phyloP scores from a whole-genome alignment of 2,797 vertebrate species.

The Otolemur crassicaudatus region DNA sequence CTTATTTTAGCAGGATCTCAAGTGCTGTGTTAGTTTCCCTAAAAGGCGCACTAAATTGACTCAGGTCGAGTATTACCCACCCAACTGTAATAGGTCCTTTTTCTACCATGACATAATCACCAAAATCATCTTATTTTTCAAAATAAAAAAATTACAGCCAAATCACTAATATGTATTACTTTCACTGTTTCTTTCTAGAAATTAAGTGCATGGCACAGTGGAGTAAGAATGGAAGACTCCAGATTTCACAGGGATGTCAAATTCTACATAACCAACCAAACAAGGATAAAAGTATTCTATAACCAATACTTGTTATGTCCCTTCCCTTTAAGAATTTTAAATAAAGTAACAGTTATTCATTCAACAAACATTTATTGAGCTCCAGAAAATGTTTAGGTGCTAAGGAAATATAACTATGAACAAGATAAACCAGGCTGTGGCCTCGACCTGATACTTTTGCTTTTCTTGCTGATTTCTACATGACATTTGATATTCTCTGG shows the following conservation, averaged over 20 bases:
- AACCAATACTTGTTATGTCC: constrained; percentile 86
- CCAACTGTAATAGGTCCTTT: not conserved
- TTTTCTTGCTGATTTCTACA: constrained; percentile 88
- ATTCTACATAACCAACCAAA: constrained; percentile 30
- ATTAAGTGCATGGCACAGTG: not conserved
- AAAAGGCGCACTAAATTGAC: not conserved
- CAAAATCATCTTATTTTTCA: constrained; percentile 9
- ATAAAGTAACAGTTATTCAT: constrained; percentile 89
- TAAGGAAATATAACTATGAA: constrained; percentile 62
- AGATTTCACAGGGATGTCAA: constrained; percentile 51
- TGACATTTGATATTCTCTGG: constrained; percentile 6
- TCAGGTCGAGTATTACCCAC: not conserved
- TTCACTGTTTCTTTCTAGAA: constrained; percentile 39
- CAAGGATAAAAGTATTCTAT: constrained; percentile 58
- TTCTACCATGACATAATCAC: not conserved
- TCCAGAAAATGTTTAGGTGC: constrained; percentile 61
- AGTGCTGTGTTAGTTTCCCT: not conserved
- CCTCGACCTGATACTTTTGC: constrained; percentile 86
- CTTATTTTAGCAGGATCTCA: not conserved
- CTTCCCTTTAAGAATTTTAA: constrained; percentile 88
- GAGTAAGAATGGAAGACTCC: not conserved
- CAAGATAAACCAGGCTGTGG: constrained; percentile 65
- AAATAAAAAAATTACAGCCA: not conserved
- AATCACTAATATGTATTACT: constrained; percentile 4
- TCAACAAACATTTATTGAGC: constrained; percentile 80